Evolutionary conservation across 2,113 vertebrate species (phyloP), one percentile per base, ranked within the genome.

Genomic region (Melanerpes aurifrons): DNA sequence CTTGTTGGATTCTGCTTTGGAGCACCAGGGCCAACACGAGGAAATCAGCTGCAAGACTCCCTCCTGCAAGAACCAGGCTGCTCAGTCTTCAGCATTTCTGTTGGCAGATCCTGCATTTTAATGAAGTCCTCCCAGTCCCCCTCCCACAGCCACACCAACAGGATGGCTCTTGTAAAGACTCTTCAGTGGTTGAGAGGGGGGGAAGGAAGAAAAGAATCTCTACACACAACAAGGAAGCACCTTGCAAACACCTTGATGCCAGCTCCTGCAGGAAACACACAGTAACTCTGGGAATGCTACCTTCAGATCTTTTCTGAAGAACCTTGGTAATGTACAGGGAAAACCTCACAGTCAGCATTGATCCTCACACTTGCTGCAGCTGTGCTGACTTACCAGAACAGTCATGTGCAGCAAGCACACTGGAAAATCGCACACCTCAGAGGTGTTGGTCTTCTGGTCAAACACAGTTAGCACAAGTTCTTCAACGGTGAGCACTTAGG

Each of bases 1-100:
- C 64, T 32, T 10, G 7, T 9, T 17, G 12, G 45, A 1, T 25
- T 21, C 72, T 5, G n/a, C 57, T 56, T 4, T 11, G 24, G 7
- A 32, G 57, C 63, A 2, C 7, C 8, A 3, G 18, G 19, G 40
- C 25, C 35, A 12, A n/a, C 0, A 0, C 1, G 9, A 18, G 31
- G 43, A 13, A 29, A 75, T 7, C 1, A 25, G 40, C 10, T 1
- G 19, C 8, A 25, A 18, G 20, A 77, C 62, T 18, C 29, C 66
- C 57, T 54, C 20, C 32, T 21, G 25, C 37, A 58, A 32, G 25
- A 59, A 37, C 26, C 6, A 1, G 21, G 24, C n/a, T 19, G 21
- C 45, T 58, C 81, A 75, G 64, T 29, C 26, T 35, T 4, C 12
- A 1, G 9, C 13, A 7, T 10, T 22, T 31, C 20, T 54, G 71